phyloP scores from a whole-genome alignment of 1,140 invertebrate species.

The Cyclina sinensis region DNA sequence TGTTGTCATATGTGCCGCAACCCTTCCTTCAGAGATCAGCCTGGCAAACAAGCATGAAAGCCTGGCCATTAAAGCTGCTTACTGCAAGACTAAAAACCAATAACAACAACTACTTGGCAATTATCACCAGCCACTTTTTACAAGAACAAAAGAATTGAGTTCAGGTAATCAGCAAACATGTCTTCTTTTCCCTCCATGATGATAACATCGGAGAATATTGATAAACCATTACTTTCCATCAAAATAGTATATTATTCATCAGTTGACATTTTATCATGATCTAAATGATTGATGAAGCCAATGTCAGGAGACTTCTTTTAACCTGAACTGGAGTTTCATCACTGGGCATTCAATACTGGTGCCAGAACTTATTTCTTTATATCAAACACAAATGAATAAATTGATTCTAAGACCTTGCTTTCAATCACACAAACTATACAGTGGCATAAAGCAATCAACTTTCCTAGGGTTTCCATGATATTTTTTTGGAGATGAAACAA shows the following conservation, averaged over 20 bases:
- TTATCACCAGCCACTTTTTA: background rate
- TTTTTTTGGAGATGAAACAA: too few relatives aligned
- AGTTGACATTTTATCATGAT: background rate
- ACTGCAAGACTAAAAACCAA: too few relatives aligned
- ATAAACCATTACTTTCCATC: background rate
- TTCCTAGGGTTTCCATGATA: too few relatives aligned
- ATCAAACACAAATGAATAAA: background rate
- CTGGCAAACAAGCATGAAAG: too few relatives aligned
- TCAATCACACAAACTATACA: too few relatives aligned
- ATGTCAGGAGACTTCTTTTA: conserved; percentile 6
- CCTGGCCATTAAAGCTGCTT: too few relatives aligned
- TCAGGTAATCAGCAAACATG: background rate
- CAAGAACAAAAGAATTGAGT: too few relatives aligned
- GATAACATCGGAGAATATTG: background rate
- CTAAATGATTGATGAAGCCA: conserved; percentile 17
- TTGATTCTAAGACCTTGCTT: too few relatives aligned
- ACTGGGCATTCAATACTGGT: background rate
- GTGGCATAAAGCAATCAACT: too few relatives aligned
- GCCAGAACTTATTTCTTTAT: background rate
- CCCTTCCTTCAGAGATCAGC: too few relatives aligned
- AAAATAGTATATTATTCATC: background rate
- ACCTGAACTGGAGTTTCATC: background rate
- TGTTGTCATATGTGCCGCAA: too few relatives aligned
- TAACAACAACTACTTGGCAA: background rate
- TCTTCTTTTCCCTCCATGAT: background rate